These are phyloP conservation scores for Fregetta grallaria DNA, from an alignment of 2,113 vertebrate species.

Conservation along the genomic window DNA sequence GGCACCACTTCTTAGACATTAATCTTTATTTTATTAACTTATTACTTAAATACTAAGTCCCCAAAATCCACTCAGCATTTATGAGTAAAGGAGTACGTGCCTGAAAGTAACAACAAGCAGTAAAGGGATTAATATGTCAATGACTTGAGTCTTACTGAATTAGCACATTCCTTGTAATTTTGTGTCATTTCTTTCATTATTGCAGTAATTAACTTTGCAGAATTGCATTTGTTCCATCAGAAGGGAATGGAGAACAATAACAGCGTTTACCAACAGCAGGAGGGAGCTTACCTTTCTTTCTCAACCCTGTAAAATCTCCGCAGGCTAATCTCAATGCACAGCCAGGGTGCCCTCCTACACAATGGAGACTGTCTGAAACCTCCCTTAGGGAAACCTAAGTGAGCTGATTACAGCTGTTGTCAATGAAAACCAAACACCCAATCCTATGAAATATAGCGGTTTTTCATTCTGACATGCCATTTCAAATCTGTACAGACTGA, in stretches of 20 bases:
- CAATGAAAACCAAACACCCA: conserved; percentile 8
- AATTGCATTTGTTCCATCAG: conserved; percentile 59
- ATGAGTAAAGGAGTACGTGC: background rate
- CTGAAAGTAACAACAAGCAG: background rate
- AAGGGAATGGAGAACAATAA: conserved; percentile 52
- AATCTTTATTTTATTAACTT: background rate
- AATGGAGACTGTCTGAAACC: conserved; percentile 17
- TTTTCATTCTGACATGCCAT: background rate
- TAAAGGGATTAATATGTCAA: conserved; percentile 39
- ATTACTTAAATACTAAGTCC: background rate
- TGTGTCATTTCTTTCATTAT: conserved; percentile 57
- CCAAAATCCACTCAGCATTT: background rate
- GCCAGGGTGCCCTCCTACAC: conserved; percentile 32
- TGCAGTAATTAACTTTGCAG: conserved; percentile 58
- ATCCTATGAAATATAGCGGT: background rate
- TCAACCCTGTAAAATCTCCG: conserved; percentile 44
- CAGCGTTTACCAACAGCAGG: conserved; percentile 66
- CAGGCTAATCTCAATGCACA: conserved; percentile 37
- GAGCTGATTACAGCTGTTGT: conserved; percentile 28
- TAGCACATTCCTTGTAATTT: conserved; percentile 58
- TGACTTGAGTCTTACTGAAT: conserved; percentile 30
- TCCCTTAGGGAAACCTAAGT: background rate
- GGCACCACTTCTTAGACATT: background rate
- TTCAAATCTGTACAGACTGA: background rate
- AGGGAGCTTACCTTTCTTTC: conserved; percentile 68